Evolutionary conservation across 2,797 vertebrate genomes (phyloP), one percentile per base, ranked within the genome.

Genomic region (Cuniculus paca): DNA sequence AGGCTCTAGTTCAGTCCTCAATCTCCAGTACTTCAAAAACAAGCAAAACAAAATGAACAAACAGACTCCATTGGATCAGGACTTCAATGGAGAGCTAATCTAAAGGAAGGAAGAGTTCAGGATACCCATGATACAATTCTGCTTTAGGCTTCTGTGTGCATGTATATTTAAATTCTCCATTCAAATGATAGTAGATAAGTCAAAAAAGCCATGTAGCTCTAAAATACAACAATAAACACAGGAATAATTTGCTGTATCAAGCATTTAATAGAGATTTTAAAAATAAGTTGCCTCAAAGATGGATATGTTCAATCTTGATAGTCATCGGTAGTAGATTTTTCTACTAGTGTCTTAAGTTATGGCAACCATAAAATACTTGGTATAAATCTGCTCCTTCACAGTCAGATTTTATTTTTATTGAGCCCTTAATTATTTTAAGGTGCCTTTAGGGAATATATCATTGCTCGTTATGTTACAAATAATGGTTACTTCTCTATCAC

Each of bases 171-270:
- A 70, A 16, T 14, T 81, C 90, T 42, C 42, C 54, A 87, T 80
- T 24, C 31, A 77, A 87, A 36, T 63, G 42, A 85, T 16, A 34
- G 78, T 16, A 90, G 88, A 81, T 90, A 93, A 88, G 36, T 48
- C 93, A 88, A 94, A 94, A 93, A 26, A 86, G 19, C 1, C 26
- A 68, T 92, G 12, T 88, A 28, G 19, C 65, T 72, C 56, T 86
- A 74, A 95, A 92, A 91, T 39, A 6, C 34, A 96, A 90, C 84
- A 60, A 96, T n/a, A 89, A 94, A 90, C 45, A 95, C 56, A 70
- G 75, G 6, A 70, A 36, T 78, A n/a, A 95, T 77, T 86, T 88
- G 68, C n/a, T 79, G 85, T 84, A 34, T 17, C 48, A 74, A 72
- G 6, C 7, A 56, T 89, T 94, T 96, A 81, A 81, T 96, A 72